phyloP scores from a whole-genome alignment of 2,888 invertebrate species.

The Mermis nigrescens region DNA sequence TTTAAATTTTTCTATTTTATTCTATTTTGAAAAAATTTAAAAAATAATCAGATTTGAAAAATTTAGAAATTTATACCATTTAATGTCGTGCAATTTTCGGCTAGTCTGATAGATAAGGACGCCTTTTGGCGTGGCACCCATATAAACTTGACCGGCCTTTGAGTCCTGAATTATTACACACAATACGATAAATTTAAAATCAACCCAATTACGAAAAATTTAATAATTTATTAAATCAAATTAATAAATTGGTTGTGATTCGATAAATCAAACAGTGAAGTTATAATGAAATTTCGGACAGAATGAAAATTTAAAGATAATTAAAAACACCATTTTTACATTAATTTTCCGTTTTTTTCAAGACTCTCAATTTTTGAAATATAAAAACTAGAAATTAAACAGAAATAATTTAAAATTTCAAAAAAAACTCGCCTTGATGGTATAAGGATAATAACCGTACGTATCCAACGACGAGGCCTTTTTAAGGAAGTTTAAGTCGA shows the following conservation, averaged over 20 bases:
- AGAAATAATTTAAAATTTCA: too few species aligned
- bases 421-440: conserved; percentile 65
- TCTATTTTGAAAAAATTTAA: too few species aligned
- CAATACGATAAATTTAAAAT: conserved; percentile 53
- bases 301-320: too few species aligned
- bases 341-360: too few species aligned
- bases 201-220: background rate
- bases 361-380: too few species aligned
- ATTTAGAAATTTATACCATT: conserved; percentile 87
- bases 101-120: conserved; percentile 84
- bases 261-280: too few species aligned
- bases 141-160: conserved; percentile 59
- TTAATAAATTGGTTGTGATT: conserved; percentile 11
- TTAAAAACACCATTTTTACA: conserved; percentile 12
- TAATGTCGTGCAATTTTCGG: conserved; percentile 76
- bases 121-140: conserved; percentile 84
- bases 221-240: conserved; percentile 1
- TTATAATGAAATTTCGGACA: too few species aligned
- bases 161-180: conserved; percentile 53
- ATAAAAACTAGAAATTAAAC: background rate
- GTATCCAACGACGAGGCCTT: conserved; percentile 78
- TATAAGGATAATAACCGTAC: conserved; percentile 91
- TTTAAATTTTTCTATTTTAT: too few species aligned
- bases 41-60: too few species aligned
- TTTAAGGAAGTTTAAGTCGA: conserved; percentile 71